Conservation (phyloP, 92 coral and sea anemone genomes). For the Virgularia gustaviana region DNA sequence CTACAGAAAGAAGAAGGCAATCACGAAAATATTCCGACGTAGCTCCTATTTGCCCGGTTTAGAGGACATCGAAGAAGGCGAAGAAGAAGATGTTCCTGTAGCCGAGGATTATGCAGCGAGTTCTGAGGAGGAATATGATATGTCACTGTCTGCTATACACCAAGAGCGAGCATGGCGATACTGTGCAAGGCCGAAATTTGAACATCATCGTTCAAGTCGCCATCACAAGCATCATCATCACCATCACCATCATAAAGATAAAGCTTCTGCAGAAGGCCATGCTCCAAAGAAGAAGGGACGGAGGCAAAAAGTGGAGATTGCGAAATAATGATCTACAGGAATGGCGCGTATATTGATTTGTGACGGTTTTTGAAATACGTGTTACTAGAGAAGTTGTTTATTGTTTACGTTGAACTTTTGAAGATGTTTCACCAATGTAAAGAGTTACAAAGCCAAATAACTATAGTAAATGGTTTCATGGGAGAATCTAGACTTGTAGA, state of each 20-base stretch:
- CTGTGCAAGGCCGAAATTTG: slow-evolving; percentile 24
- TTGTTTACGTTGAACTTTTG: no score
- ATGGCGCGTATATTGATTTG: no score
- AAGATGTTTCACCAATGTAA: no score
- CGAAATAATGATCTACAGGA: background rate
- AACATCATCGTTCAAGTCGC: background rate
- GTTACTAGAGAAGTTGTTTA: no score
- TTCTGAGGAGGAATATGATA: slow-evolving; percentile 59
- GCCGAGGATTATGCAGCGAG: slow-evolving; percentile 34
- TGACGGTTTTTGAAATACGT: no score
- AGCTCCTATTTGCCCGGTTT: slow-evolving; percentile 63
- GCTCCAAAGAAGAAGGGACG: slow-evolving; percentile 5
- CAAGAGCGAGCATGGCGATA: slow-evolving; percentile 70
- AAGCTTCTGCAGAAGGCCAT: background rate
- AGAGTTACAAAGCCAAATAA: no score
- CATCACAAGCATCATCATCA: slow-evolving; percentile 23
- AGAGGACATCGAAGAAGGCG: slow-evolving; percentile 84
- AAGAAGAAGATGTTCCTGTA: slow-evolving; percentile 51
- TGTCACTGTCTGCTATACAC: slow-evolving; percentile 73
- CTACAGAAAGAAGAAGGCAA: slow-evolving; percentile 54
- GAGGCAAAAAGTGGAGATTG: slow-evolving; percentile 10
- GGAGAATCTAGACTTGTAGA: no score
- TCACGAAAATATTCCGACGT: slow-evolving; percentile 59
- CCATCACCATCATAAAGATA: background rate
- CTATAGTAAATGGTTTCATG: no score